Evolutionary conservation across 1,140 invertebrate genomes (phyloP), one percentile per base, ranked within the genome.

Genomic region (Propsilocerus akamusi): DNA sequence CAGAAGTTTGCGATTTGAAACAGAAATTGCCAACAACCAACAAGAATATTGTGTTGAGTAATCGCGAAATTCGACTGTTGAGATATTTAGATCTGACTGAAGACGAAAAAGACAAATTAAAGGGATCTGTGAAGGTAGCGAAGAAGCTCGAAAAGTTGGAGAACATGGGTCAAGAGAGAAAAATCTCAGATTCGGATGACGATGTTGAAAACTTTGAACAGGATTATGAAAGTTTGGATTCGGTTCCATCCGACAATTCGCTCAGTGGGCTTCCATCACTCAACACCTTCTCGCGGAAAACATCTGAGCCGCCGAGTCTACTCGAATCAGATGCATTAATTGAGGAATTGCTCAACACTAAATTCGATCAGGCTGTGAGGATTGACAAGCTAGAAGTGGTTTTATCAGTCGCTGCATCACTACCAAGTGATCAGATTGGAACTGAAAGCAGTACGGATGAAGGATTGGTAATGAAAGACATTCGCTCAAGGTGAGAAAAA

Each of bases 51-150:
- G 89, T 94, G 41, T 67, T 95, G 6, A 90, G 85, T 58, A 95
- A 95, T 65, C 73, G 90, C 48, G 91, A 95, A 68, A 92, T 94
- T 55, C 72, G 89, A 55, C 69, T 95, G 41, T 68, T 95, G 23
- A 80, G 88, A 58, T 89, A 93, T 65, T 73, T 95, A 55, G 87
- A 91, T 58, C 72, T 95, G 17, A 91, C 87, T n/a, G 86, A 93
- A 53, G 88, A 92, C 53, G 88, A 93, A 57, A 88, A 91, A 57
- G 86, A 91, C 58, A 92, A 90, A 64, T 68, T 95, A 1, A 89
- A 90, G 67, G 84, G 86, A 10, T 92, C 84, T 53, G 80, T 89
- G 52, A 95, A 95, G 68, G 90, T 95, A 46, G 90, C 89, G 0
- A 86, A 85, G 56, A 94, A 94, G 64, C 65, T 95, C 41, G 90